Conservation (phyloP, 2,797 vertebrate genomes). For the Ctenosaura bakeri region DNA sequence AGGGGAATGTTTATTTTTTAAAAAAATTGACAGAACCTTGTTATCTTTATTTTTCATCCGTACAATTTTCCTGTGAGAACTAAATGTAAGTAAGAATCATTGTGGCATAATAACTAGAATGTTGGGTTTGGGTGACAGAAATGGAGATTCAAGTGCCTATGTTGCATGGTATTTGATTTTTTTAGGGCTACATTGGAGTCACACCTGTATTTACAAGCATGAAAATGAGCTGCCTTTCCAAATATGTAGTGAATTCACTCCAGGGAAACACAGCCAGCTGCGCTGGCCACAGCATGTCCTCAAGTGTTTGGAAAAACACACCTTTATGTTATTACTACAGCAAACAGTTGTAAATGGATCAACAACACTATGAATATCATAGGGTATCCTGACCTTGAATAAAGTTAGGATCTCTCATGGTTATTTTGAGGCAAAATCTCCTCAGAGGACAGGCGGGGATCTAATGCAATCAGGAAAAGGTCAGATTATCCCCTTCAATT, state of each 20-base stretch:
- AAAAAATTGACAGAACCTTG: neutral
- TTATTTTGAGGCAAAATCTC: neutral
- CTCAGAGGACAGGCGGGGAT: too few species aligned
- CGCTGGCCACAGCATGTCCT: neutral
- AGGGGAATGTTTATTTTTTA: neutral
- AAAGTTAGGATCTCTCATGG: neutral
- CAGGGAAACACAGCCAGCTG: neutral
- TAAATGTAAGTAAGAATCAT: neutral
- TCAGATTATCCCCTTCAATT: neutral
- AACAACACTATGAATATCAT: neutral
- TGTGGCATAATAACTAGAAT: neutral
- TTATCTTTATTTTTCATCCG: slow-evolving; percentile 17
- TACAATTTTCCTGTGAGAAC: neutral
- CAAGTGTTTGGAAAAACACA: neutral
- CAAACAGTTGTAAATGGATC: neutral
- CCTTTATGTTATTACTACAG: neutral
- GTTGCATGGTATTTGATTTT: slow-evolving; percentile 10
- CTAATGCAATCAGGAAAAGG: neutral
- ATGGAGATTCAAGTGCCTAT: neutral
- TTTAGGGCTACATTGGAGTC: neutral
- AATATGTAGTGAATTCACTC: neutral
- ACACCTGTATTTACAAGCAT: slow-evolving; percentile 5
- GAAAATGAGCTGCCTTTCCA: slow-evolving; percentile 9
- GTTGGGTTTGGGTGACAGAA: neutral
- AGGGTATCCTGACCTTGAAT: neutral